Conservation (phyloP, 2,888 invertebrate species). For the Machimus atricapillus region DNA sequence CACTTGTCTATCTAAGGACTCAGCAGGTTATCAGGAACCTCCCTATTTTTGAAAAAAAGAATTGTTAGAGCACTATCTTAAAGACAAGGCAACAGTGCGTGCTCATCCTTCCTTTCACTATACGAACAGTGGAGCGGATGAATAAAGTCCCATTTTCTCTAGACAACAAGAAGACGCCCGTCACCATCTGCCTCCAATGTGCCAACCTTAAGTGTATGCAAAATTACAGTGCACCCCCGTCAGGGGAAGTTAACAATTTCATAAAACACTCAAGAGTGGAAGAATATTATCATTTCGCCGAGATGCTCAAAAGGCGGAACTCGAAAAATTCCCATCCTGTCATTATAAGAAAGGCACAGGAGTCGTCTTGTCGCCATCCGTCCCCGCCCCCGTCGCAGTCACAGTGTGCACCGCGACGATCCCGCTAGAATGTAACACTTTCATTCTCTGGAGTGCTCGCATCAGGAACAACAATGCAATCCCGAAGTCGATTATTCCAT, state of each 20-base stretch:
- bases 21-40: background rate
- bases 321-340: conserved; percentile 9
- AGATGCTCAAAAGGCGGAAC: background rate
- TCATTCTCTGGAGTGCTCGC: background rate
- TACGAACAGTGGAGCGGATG: background rate
- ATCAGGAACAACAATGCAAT: conserved; percentile 14
- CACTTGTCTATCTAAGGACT: background rate
- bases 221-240: background rate
- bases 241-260: conserved; percentile 6
- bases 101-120: background rate
- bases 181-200: background rate
- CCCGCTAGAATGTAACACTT: background rate
- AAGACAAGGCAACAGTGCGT: background rate
- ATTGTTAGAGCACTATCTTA: background rate
- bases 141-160: background rate
- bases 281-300: conserved; percentile 18
- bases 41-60: background rate
- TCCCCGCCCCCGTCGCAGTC: background rate
- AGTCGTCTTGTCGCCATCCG: background rate
- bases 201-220: background rate
- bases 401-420: background rate
- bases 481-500: conserved; percentile 33
- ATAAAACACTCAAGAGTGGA: conserved; percentile 2
- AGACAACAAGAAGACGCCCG: background rate
- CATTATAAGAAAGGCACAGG: background rate